Base-by-base conservation (phyloP, 2,113 vertebrate species). In the Campylomormyrus tamandua region DNA sequence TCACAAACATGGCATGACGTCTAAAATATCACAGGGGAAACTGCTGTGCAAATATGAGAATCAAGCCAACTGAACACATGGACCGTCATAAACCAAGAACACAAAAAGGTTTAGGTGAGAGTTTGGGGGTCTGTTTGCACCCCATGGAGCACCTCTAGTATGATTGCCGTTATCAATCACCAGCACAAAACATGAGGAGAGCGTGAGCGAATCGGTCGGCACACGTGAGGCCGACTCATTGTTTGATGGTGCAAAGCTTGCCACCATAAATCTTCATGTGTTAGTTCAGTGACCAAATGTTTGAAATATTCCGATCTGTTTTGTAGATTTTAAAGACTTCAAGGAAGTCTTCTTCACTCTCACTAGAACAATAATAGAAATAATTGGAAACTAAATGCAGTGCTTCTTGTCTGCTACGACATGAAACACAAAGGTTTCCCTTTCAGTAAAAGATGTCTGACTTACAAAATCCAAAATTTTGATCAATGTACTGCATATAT, bases 151-250 rank as follows among this genome's bases (percentile, higher is more conserved):
- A 86, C 62, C 70, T 89, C 84, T 48, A 87, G 91, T 48, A 92
- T 91, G 90, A 91, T 90, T 90, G 53, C 91, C 1, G 70, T 91
- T 91, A 92, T 92, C 91, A 91, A 93, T 91, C 91, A 90, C 84
- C 21, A 46, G 27, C 31, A 83, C 66, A 89, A 83, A 88, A 89
- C 91, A 56, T 91, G 84, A 90, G 85, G 89, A 74, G 92, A 91
- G 87, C 88, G 87, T n/a, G 31, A 92, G 74, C 62, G 88, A 62
- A 89, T 48, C 62, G 66, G 56, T 77, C 90, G 91, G 89, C 90
- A 89, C 87, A 91, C 88, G 70, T 89, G 88, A 87, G 90, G 87
- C 92, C 52, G 87, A 87, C 88, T 91, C 91, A 92, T 92, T 91
- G 86, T 45, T 88, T 92, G 62, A 86, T 74, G 92, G 88, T n/a